These are phyloP conservation scores for Ptycholaimellus sp. DNA, from an alignment of 2,888 invertebrate species.

Conservation along the genomic window DNA sequence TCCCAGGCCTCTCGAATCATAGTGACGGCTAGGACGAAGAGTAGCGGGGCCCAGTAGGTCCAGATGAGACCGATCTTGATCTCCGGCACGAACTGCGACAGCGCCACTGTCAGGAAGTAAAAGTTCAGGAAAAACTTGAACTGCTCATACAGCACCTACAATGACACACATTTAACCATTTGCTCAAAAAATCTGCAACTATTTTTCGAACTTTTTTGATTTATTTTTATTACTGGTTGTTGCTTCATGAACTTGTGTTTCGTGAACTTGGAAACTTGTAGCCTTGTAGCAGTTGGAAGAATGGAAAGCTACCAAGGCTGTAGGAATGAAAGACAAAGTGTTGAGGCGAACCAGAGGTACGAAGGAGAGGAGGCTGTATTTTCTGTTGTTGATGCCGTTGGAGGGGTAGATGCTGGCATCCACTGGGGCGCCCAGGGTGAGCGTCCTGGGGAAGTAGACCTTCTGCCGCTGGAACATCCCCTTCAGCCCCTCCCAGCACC, in stretches of 20 bases:
- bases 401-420: constrained; percentile 28
- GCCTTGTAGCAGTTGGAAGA: too few relatives aligned
- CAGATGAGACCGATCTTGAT: constrained; percentile 87
- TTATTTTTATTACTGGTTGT: background rate
- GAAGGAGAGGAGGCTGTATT: constrained; percentile 53
- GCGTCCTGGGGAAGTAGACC: too few relatives aligned
- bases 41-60: constrained; percentile 95
- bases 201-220: background rate
- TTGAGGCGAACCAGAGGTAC: constrained; percentile 34
- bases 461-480: too few relatives aligned
- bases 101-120: constrained; percentile 89
- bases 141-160: constrained; percentile 76
- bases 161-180: constrained; percentile 13
- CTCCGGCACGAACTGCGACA: constrained; percentile 88
- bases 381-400: constrained; percentile 88
- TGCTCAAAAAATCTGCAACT: too few relatives aligned
- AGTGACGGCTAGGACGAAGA: constrained; percentile 77
- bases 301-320: too few relatives aligned
- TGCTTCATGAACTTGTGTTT: background rate
- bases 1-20: constrained; percentile 86
- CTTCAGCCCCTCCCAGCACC: too few relatives aligned
- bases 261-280: too few relatives aligned
- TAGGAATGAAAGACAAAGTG: background rate
- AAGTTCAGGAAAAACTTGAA: constrained; percentile 95
- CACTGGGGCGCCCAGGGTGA: too few relatives aligned